A percentile compares a stretch with the other conserved stretches of the same genome.
Evolutionary conservation across 1,140 invertebrate genomes (phyloP).

Genomic region (Drosophila kohkoa): DNA sequence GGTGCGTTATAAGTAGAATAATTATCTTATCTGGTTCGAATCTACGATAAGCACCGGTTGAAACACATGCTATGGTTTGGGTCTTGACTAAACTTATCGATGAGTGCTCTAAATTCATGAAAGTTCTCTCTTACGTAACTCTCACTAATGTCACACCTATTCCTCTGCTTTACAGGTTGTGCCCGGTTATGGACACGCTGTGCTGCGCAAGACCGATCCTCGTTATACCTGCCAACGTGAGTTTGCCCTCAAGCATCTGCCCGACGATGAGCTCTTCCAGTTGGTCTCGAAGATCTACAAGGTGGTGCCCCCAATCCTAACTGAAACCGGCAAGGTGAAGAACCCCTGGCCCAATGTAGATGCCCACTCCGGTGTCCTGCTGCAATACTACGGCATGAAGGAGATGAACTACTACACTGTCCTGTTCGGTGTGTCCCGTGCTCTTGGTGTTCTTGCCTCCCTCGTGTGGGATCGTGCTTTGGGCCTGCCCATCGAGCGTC

Average conservation of each 20-base stretch:
- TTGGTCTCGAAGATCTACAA: constrained; percentile 97
- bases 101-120: too few relatives aligned
- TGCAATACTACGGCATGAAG: constrained; percentile 98
- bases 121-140: too few relatives aligned
- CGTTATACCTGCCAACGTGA: constrained; percentile 96
- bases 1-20: constrained; percentile 35
- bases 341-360: constrained; percentile 99
- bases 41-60: not conserved
- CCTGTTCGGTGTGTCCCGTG: constrained; percentile 97
- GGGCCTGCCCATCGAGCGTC: constrained; percentile 97
- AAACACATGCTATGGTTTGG: too few relatives aligned
- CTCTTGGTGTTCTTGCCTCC: constrained; percentile 95
- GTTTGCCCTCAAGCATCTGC: constrained; percentile 97
- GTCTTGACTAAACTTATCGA: too few relatives aligned
- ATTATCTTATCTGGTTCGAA: not conserved
- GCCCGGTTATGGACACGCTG: constrained; percentile 98
- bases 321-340: constrained; percentile 98
- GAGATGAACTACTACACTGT: constrained; percentile 99
- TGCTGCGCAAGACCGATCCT: constrained; percentile 98
- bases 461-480: constrained; percentile 98
- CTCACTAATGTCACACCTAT: too few relatives aligned
- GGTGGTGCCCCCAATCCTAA: constrained; percentile 96
- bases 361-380: constrained; percentile 97
- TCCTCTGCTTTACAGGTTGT: constrained; percentile 89
- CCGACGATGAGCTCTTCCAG: constrained; percentile 96